These are phyloP conservation scores for Melanostigma gelatinosum DNA, from an alignment of 2,113 vertebrate species.

Conservation along the genomic window DNA sequence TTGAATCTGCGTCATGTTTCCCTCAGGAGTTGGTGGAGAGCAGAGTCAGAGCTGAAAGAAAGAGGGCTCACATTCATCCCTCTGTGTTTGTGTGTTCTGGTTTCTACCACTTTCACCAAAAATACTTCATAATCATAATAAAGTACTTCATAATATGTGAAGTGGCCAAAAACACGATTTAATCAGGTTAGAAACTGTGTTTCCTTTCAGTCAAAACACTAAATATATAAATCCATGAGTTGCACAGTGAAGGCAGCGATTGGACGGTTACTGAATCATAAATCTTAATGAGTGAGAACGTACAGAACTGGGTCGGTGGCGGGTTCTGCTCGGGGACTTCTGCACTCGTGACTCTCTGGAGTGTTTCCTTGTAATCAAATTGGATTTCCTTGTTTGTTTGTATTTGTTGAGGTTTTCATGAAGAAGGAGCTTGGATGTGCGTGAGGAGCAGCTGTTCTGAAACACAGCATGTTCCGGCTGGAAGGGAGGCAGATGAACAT, in stretches of 20 bases:
- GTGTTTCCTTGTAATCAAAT: constrained; percentile 18
- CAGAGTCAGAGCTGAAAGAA: too few species aligned
- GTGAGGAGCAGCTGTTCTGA: constrained; percentile 39
- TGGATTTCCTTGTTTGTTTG: background rate
- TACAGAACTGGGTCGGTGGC: background rate
- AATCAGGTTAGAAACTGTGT: too few species aligned
- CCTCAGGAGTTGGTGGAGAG: too few species aligned
- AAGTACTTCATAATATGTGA: too few species aligned
- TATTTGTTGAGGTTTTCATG: constrained; percentile 32
- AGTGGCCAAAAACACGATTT: too few species aligned
- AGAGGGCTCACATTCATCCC: too few species aligned
- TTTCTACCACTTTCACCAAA: too few species aligned
- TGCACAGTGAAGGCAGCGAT: background rate
- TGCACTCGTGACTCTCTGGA: background rate
- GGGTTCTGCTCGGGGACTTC: background rate
- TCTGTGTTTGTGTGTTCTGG: too few species aligned
- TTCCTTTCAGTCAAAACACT: too few species aligned
- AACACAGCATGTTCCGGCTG: constrained; percentile 24
- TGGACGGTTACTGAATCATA: background rate
- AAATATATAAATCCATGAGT: background rate
- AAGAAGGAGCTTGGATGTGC: background rate
- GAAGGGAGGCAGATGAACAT: constrained; percentile 47
- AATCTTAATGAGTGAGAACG: background rate
- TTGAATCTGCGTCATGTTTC: too few species aligned
- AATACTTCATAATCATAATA: too few species aligned